Evolutionary conservation across 2,113 vertebrate genomes (phyloP), one percentile per base, ranked within the genome.

Genomic region (Noctilio leporinus): DNA sequence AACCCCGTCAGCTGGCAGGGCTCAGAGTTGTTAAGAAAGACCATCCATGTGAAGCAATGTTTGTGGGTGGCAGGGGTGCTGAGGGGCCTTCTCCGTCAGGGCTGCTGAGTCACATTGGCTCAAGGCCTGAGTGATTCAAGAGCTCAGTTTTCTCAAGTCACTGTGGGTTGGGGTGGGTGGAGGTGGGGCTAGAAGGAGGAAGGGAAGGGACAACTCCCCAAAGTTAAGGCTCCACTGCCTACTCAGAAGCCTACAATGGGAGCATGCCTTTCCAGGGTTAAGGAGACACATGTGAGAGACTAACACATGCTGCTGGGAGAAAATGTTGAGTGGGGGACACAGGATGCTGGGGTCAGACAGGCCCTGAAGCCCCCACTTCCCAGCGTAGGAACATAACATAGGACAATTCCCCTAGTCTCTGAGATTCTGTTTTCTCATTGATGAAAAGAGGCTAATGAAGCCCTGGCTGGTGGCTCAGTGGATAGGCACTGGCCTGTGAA

Each of bases 301-400:
- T 38, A 11, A 35, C 38, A 45, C 14, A 15, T 3, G 5, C 33
- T 9, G 49, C 75, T 53, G 24, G 59, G 6, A 43, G 7, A 11
- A 72, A 64, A 45, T 7, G 9, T 3, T 1, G 12, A 8, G 5
- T n/a, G 40, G 17, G 4, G 1, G 11, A 28, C 19, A 14, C 0
- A 33, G 65, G 49, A 33, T 2, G 0, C 10, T 3, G n/a, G 77
- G 69, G 45, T 10, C n/a, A 5, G 9, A 38, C 22, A 81, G 75
- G 77, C 10, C 40, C 72, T 24, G 38, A 51, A 22, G 57, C 59
- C 30, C 73, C 73, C 7, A 4, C 43, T 45, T 76, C 67, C 45
- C 38, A 35, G 73, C 24, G 2, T 16, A 53, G 22, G 1, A 30
- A n/a, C n/a, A n/a, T n/a, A n/a, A n/a, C 24, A 3, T 16, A 53